Evolutionary conservation across 2,113 vertebrate species (phyloP).

Genomic region (Phodopus roborovskii): DNA sequence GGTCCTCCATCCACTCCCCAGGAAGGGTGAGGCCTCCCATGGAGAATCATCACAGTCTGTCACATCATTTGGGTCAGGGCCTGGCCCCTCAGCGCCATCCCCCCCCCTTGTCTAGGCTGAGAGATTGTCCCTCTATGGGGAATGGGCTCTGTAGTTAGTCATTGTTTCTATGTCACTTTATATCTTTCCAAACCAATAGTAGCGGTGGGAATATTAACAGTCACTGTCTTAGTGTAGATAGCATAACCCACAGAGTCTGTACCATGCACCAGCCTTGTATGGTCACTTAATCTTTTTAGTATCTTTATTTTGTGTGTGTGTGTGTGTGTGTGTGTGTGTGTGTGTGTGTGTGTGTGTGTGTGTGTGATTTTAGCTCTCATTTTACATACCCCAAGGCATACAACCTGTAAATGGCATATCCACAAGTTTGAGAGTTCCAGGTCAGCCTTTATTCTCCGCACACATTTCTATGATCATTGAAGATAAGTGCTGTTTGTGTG

Average conservation of each 20-base stretch:
- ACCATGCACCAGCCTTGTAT: background rate
- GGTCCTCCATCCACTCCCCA: too few relatives aligned
- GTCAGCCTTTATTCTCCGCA: background rate
- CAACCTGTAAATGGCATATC: background rate
- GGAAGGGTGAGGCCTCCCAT: too few relatives aligned
- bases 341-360: background rate
- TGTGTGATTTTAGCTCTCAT: too few relatives aligned
- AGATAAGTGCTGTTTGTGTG: background rate
- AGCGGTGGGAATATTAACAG: background rate
- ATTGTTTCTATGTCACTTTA: background rate
- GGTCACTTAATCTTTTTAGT: background rate
- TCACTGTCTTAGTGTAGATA: background rate
- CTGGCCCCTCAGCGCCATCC: too few relatives aligned
- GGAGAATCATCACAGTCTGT: too few relatives aligned
- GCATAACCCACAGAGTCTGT: background rate
- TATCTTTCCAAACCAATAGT: background rate
- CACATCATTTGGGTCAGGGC: too few relatives aligned
- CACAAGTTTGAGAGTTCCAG: background rate
- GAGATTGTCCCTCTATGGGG: too few relatives aligned
- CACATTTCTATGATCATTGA: background rate
- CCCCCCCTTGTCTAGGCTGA: too few relatives aligned
- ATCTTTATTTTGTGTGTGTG: too few relatives aligned
- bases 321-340: too few relatives aligned
- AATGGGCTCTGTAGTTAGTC: too few relatives aligned
- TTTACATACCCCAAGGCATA: background rate